Percentiles rank a stretch among this genome's conserved stretches.
Conservation (phyloP, 2,888 invertebrate species). For the Prosopocoilus inquinatus region DNA sequence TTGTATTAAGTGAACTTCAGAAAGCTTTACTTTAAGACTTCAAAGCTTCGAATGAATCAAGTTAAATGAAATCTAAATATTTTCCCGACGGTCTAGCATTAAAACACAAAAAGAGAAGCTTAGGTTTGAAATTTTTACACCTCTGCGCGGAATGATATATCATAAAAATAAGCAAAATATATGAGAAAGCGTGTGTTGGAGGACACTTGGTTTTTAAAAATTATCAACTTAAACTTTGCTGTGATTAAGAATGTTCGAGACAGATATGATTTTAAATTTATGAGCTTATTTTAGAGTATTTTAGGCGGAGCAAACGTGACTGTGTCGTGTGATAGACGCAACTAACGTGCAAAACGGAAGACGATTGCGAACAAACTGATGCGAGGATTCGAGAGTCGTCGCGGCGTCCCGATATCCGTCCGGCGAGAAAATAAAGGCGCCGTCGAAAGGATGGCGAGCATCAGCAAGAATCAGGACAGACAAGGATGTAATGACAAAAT, state of each 20-base stretch:
- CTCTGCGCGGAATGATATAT: too few relatives aligned
- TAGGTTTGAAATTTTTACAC: too few relatives aligned
- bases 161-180: too few relatives aligned
- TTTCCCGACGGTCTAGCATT: too few relatives aligned
- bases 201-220: too few relatives aligned
- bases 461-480: constrained; percentile 6
- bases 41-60: constrained; percentile 3
- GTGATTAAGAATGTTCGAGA: not conserved
- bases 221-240: too few relatives aligned
- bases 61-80: too few relatives aligned
- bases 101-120: too few relatives aligned
- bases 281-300: too few relatives aligned
- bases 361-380: constrained; percentile 25
- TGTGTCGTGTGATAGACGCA: too few relatives aligned
- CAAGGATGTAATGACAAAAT: constrained; percentile 7
- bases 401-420: constrained; percentile 27
- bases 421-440: constrained; percentile 14
- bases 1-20: constrained; percentile 16
- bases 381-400: constrained; percentile 23
- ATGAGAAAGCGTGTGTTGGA: too few relatives aligned
- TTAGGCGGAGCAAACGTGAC: too few relatives aligned
- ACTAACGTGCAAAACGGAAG: not conserved
- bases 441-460: constrained; percentile 16
- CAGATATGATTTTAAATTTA: not conserved
- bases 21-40: constrained; percentile 19